These are phyloP conservation scores for Anisognathus igniventris DNA, from an alignment of 2,797 vertebrate genomes.

Conservation along the genomic window DNA sequence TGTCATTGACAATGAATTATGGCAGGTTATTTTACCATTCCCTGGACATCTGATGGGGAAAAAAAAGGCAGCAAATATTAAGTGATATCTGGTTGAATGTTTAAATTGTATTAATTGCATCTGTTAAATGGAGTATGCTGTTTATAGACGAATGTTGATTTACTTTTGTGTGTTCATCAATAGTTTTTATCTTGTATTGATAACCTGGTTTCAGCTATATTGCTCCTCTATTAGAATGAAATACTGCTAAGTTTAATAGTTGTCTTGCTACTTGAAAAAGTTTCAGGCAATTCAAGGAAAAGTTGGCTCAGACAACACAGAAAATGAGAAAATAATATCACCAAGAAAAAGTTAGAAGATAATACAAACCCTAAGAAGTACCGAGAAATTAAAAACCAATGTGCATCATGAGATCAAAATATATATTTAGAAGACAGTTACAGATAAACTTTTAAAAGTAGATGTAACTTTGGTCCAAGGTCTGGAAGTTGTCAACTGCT, in stretches of 20 bases:
- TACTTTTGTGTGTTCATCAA: conserved; percentile 49
- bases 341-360: not conserved
- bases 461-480: not conserved
- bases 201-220: not conserved
- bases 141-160: conserved; percentile 49
- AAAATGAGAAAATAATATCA: not conserved
- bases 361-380: not conserved
- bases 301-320: not conserved
- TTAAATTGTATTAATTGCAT: conserved; percentile 46
- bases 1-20: not conserved
- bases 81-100: not conserved
- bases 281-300: not conserved
- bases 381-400: not conserved
- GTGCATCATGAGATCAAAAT: not conserved
- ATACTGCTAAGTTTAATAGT: not conserved
- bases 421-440: not conserved
- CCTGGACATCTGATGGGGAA: not conserved
- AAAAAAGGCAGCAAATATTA: not conserved
- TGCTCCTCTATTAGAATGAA: conserved; percentile 40
- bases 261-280: not conserved
- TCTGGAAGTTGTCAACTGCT: not conserved
- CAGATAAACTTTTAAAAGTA: not conserved
- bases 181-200: conserved; percentile 64
- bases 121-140: not conserved
- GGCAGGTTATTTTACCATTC: not conserved